Percentiles rank a stretch among this genome's conserved stretches.
These are phyloP conservation scores for Philypnodon macrostomus DNA, from an alignment of 2,797 vertebrate species.

Conservation along the genomic window DNA sequence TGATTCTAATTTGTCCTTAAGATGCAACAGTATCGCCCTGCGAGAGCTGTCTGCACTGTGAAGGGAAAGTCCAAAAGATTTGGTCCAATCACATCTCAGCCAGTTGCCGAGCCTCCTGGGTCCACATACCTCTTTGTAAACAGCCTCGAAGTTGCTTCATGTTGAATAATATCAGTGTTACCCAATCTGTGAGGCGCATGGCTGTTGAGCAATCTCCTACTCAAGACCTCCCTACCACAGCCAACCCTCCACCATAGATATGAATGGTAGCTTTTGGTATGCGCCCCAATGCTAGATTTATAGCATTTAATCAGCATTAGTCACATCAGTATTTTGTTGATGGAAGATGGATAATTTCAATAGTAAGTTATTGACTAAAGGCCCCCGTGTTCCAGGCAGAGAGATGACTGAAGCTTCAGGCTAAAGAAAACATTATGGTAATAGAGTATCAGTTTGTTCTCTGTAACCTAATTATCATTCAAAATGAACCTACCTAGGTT, in stretches of 20 bases:
- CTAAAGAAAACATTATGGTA: too few species aligned
- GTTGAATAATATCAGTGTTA: conserved; percentile 29
- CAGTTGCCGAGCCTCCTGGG: conserved; percentile 20
- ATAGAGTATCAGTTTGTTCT: too few species aligned
- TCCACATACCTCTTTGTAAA: conserved; percentile 30
- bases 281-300: conserved; percentile 32
- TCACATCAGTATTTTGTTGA: conserved; percentile 21
- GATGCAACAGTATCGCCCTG: conserved; percentile 4
- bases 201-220: conserved; percentile 48
- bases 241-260: conserved; percentile 36
- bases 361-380: too few species aligned
- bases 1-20: not conserved
- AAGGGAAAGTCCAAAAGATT: conserved; percentile 37
- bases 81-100: conserved; percentile 25
- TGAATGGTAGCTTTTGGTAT: conserved; percentile 43
- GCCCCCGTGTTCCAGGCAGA: too few species aligned
- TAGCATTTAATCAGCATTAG: conserved; percentile 27
- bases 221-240: conserved; percentile 41
- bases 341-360: not conserved
- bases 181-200: conserved; percentile 20
- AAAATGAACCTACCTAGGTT: too few species aligned
- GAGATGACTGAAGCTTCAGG: too few species aligned
- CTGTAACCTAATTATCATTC: too few species aligned
- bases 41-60: not conserved
- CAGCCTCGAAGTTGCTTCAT: conserved; percentile 39